Evolutionary conservation across 2,797 vertebrate species (phyloP), one percentile per base, ranked within the genome.

Genomic region (Meriones psammophilus): DNA sequence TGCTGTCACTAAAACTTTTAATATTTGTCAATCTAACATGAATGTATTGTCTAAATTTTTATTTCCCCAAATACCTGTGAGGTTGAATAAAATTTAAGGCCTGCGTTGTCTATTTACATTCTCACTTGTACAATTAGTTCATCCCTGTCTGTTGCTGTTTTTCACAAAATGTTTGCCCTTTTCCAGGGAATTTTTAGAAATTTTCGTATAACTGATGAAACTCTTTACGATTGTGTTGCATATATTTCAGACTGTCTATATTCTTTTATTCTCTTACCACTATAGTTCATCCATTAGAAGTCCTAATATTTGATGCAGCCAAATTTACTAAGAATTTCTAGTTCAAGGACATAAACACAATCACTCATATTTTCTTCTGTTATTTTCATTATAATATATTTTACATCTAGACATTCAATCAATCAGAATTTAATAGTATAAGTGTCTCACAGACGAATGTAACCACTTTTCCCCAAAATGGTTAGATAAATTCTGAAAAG

Each of bases 401-500:
- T 97, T 92, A 91, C 33, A 92, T 74, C 83, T 89, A 93, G 50
- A 8, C 58, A 84, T 76, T 79, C 74, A 92, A 76, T 89, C 58
- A 54, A 93, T 76, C 26, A 39, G 56, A 62, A 87, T 18, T 86
- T 95, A 96, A 42, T 93, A 93, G 76, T 95, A 46, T 68, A 89
- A 86, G 86, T 91, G 36, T 62, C 58, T 71, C 36, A 26, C 33
- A 73, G 20, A 96, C 39, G 12, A 91, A 91, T 81, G 66, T 94
- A 92, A 69, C 85, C 94, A 71, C 77, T 85, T 88, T 88, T 68
- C 89, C 80, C 54, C 42, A 56, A 89, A 92, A 96, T 89, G 78
- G 76, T 78, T 88, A 94, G 62, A 78, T 73, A 95, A 79, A 79
- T 94, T 62, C 60, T 96, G 64, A 66, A 86, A 96, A 86, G 15